Percentiles rank a stretch among this genome's conserved stretches.
These are phyloP conservation scores for Paramormyrops kingsleyae DNA, from an alignment of 2,113 vertebrate species.

Conservation along the genomic window DNA sequence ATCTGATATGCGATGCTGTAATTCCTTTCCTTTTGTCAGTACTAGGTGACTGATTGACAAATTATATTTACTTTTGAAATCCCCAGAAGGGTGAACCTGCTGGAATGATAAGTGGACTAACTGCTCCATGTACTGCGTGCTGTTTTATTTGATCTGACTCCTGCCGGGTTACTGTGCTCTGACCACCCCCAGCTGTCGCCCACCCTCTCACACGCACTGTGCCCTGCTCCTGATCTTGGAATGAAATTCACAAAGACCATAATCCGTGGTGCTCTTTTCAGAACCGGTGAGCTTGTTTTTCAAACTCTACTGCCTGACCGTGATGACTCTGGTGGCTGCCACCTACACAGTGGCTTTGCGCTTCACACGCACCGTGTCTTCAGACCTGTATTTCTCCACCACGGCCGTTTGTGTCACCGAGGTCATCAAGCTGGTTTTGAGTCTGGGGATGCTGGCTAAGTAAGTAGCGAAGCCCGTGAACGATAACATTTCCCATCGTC, in stretches of 20 bases:
- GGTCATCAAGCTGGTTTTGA: slow-evolving; percentile 83
- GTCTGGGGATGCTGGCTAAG: slow-evolving; percentile 81
- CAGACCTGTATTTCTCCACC: slow-evolving; percentile 82
- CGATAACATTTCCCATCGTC: neutral
- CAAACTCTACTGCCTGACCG: slow-evolving; percentile 88
- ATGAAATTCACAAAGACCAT: neutral
- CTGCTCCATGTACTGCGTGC: neutral
- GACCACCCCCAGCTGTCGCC: neutral
- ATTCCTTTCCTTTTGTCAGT: neutral
- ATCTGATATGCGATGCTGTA: neutral
- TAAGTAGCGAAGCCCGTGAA: slow-evolving; percentile 56
- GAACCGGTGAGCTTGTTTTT: slow-evolving; percentile 81
- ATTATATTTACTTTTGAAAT: neutral
- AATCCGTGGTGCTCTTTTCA: slow-evolving; percentile 41
- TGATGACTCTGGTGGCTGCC: slow-evolving; percentile 96
- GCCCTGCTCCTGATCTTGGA: neutral
- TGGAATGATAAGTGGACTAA: neutral
- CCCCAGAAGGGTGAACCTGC: neutral
- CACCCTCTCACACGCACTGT: neutral
- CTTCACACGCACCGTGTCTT: slow-evolving; percentile 75
- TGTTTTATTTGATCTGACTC: neutral
- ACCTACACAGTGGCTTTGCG: slow-evolving; percentile 75
- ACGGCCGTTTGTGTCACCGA: slow-evolving; percentile 88
- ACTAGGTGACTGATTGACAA: neutral
- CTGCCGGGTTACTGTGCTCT: neutral